phyloP scores from a whole-genome alignment of 2,888 invertebrate species.

The Cephonodes hylas region DNA sequence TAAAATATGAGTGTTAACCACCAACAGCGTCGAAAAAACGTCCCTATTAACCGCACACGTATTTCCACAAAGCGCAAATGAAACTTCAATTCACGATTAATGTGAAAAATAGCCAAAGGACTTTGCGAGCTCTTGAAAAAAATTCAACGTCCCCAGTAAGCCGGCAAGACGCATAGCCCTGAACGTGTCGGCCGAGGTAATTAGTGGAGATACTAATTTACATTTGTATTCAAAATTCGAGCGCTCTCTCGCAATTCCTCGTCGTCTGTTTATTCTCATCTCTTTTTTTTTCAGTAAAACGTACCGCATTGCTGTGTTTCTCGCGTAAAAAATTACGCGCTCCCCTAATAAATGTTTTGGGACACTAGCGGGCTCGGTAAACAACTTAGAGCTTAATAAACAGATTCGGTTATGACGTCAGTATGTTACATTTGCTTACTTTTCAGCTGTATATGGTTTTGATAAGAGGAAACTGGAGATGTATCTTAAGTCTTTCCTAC shows the following conservation, averaged over 20 bases:
- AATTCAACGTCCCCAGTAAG: constrained; percentile 70
- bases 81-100: constrained; percentile 57
- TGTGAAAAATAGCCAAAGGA: constrained; percentile 67
- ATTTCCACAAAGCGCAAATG: constrained; percentile 13
- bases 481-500: too few species aligned
- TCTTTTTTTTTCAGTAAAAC: constrained; percentile 66
- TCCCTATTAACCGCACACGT: neutral
- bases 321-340: constrained; percentile 76
- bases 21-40: neutral
- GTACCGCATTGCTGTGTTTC: constrained; percentile 80
- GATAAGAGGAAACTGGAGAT: neutral
- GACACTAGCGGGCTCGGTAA: constrained; percentile 37
- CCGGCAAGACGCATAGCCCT: constrained; percentile 77
- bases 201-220: constrained; percentile 82
- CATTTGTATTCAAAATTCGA: constrained; percentile 83
- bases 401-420: constrained; percentile 28
- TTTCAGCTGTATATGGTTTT: constrained; percentile 24
- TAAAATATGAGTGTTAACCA: too few species aligned
- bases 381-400: constrained; percentile 60
- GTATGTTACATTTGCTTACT: constrained; percentile 24
- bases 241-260: constrained; percentile 76
- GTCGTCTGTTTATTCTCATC: constrained; percentile 80
- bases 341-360: constrained; percentile 70
- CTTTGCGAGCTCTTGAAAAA: constrained; percentile 65
- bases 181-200: constrained; percentile 76